Percentiles rank a stretch among this genome's conserved stretches.
Evolutionary conservation across 1,140 invertebrate species (phyloP).

Genomic region (Brachionus asplanchnoidis): DNA sequence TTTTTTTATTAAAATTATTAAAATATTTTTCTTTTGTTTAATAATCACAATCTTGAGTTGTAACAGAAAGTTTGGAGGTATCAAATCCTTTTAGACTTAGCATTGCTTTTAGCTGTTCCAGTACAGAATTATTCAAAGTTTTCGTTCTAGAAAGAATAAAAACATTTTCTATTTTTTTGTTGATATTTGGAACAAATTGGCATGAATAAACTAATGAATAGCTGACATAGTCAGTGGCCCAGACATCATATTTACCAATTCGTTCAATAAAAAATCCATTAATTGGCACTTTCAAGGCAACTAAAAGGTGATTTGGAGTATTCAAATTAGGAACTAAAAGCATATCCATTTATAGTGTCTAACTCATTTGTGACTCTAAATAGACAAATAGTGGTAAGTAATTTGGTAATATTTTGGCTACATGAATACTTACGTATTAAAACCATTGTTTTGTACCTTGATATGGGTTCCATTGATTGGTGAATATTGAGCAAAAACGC

Average conservation of each 20-base stretch:
- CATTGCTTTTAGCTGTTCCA: background rate
- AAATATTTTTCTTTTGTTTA: background rate
- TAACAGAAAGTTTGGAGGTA: background rate
- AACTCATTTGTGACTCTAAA: background rate
- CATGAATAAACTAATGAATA: slow-evolving; percentile 40
- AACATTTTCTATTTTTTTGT: slow-evolving; percentile 26
- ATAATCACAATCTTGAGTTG: slow-evolving; percentile 22
- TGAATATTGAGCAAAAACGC: background rate
- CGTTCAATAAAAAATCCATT: slow-evolving; percentile 28
- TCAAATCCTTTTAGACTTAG: background rate
- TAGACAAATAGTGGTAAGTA: background rate
- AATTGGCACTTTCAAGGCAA: slow-evolving; percentile 18
- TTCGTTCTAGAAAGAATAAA: slow-evolving; percentile 18
- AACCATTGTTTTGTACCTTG: slow-evolving; percentile 1
- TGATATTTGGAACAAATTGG: background rate
- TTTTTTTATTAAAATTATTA: background rate
- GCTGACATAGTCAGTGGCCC: slow-evolving; percentile 21
- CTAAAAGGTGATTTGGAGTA: slow-evolving; percentile 16
- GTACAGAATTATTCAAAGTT: background rate
- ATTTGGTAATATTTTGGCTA: background rate
- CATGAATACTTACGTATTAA: background rate
- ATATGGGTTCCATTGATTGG: slow-evolving; percentile 8
- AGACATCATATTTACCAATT: slow-evolving; percentile 35
- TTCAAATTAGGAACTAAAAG: slow-evolving; percentile 4
- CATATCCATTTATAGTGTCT: slow-evolving; percentile 21